Evolutionary conservation across 1,140 invertebrate species (phyloP).

Genomic region (Centruroides vittatus): DNA sequence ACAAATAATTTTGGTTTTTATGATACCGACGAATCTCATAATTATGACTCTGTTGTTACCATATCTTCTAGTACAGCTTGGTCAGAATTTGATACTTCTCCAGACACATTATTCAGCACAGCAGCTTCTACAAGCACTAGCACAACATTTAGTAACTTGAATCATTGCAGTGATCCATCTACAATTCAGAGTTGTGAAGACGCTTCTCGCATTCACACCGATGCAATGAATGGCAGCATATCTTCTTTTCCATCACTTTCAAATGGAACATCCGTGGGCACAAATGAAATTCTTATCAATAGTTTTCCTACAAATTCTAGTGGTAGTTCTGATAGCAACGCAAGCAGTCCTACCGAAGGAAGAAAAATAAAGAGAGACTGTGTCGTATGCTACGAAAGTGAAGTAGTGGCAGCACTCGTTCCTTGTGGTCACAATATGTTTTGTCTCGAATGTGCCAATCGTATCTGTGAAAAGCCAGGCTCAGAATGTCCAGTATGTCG

Average conservation of each 20-base stretch:
- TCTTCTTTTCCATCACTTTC: too few relatives aligned
- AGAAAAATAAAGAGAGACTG: constrained; percentile 47
- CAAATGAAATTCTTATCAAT: too few relatives aligned
- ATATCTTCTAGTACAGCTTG: background rate
- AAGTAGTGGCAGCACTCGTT: constrained; percentile 72
- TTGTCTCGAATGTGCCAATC: constrained; percentile 78
- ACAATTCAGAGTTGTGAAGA: too few relatives aligned
- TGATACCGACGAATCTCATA: constrained; percentile 33
- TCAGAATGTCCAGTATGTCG: constrained; percentile 55
- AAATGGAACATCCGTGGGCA: too few relatives aligned
- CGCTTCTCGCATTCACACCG: background rate
- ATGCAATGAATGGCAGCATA: constrained; percentile 5
- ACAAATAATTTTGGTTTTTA: constrained; percentile 25
- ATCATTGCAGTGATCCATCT: too few relatives aligned
- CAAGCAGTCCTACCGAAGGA: constrained; percentile 9
- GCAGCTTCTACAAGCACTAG: background rate
- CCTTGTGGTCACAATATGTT: constrained; percentile 90
- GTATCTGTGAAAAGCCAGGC: constrained; percentile 46
- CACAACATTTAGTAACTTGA: too few relatives aligned
- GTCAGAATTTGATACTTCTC: constrained; percentile 6
- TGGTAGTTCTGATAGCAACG: background rate
- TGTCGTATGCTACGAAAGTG: constrained; percentile 66
- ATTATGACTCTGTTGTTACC: too few relatives aligned
- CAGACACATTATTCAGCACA: background rate
- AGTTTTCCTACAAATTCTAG: background rate